Evolutionary conservation across 2,113 vertebrate genomes (phyloP).

Genomic region (Muscicapa adusta): DNA sequence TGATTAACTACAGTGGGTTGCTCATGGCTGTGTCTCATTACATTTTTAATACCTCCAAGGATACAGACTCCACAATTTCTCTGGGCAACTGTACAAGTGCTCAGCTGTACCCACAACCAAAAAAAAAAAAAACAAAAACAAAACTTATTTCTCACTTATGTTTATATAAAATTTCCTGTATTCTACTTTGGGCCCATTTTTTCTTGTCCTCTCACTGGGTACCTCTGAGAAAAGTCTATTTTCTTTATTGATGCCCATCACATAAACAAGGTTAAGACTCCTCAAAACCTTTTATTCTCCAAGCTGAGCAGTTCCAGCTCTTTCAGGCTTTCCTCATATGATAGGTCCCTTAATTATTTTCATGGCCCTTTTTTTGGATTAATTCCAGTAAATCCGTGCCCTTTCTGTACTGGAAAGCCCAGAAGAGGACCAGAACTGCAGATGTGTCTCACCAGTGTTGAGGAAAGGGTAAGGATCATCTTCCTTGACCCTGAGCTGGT

Average conservation of each 20-base stretch:
- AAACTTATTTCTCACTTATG: background rate
- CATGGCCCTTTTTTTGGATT: background rate
- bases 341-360: background rate
- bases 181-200: background rate
- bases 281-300: background rate
- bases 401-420: background rate
- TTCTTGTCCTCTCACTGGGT: background rate
- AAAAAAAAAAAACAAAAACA: background rate
- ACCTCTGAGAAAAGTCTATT: background rate
- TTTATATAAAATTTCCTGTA: background rate
- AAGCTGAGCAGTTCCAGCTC: background rate
- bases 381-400: background rate
- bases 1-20: background rate
- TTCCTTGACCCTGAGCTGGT: background rate
- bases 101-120: background rate
- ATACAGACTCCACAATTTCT: background rate
- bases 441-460: background rate
- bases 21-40: background rate
- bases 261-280: background rate
- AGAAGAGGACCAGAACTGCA: background rate
- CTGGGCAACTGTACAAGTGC: background rate
- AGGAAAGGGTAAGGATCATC: background rate
- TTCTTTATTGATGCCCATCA: background rate
- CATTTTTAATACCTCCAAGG: background rate
- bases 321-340: background rate